These are phyloP conservation scores for pig (Sus scrofa) DNA, from an alignment of 2,113 vertebrate species.

Conservation along the genomic window DNA sequence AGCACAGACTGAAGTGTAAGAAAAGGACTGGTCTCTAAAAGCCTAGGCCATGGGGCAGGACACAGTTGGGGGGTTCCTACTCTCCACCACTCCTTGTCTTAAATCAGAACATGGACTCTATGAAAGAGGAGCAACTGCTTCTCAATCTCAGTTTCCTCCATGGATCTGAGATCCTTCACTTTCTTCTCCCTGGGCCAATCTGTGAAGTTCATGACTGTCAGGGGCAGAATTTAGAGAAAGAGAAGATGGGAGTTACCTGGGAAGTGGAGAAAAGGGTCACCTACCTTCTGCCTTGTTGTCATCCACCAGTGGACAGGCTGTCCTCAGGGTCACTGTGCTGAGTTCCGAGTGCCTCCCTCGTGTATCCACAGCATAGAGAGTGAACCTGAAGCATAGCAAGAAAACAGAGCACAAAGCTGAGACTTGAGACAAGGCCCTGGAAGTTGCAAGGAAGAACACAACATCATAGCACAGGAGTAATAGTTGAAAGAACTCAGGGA, in stretches of 20 bases:
- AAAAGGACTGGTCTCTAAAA: not conserved
- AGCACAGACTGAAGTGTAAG: not conserved
- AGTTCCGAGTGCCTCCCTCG: slow-evolving; percentile 95
- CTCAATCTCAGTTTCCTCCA: not conserved
- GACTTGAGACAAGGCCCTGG: not conserved
- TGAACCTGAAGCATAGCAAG: slow-evolving; percentile 90
- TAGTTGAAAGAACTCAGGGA: not conserved
- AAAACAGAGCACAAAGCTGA: slow-evolving; percentile 18
- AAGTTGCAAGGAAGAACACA: not conserved
- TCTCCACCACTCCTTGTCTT: not conserved
- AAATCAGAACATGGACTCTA: not conserved
- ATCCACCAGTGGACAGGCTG: slow-evolving; percentile 97
- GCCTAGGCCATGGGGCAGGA: not conserved
- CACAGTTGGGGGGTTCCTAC: not conserved
- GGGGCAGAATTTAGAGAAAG: not conserved
- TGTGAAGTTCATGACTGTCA: not conserved
- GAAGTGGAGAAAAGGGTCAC: not conserved
- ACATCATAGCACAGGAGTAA: not conserved
- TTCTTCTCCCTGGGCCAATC: not conserved
- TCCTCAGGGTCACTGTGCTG: slow-evolving; percentile 95
- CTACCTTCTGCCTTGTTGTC: slow-evolving; percentile 98
- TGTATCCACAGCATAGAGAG: slow-evolving; percentile 96
- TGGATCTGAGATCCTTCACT: not conserved
- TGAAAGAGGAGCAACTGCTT: not conserved
- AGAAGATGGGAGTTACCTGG: not conserved